Evolutionary conservation across 2,797 vertebrate genomes (phyloP), one percentile per base, ranked within the genome.

Genomic region (Acipenser transmontanus): DNA sequence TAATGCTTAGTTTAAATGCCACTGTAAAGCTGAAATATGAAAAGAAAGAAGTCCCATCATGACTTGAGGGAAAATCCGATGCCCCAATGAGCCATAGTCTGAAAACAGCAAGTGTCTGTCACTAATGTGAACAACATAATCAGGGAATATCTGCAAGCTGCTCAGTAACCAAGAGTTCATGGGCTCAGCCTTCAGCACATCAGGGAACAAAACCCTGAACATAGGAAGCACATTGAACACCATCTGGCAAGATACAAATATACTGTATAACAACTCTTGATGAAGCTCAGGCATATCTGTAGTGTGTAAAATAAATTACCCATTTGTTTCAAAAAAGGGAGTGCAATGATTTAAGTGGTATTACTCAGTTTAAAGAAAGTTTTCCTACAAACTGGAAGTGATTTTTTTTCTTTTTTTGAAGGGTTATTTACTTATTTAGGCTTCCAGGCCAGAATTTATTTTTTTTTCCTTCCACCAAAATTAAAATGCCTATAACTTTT

Each of bases 161-260:
- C 47, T 7, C 14, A 8, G n/a, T 14, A 62, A 60, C 61, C 59
- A 63, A 54, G 12, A 50, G 14, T 60, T 34, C 59, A 71, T 65
- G 14, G 50, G 17, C 51, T 66, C 4, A 5, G 9, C 80, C 79
- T 10, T 64, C 77, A 85, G 81, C 74, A 78, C 77, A 82, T 83
- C 83, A 77, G 74, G 74, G 68, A 83, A 79, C 79, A 6, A 86
- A 84, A 88, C 72, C 75, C 77, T 82, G 83, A 83, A 87, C 82
- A 77, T 84, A 84, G 85, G 87, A 70, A 81, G 82, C 87, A 83
- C 83, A 74, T 77, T 82, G 84, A 85, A 77, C 86, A 87, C 87
- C 88, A 89, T 89, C 87, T 91, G 87, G 87, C 80, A 84, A 81
- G 78, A 73, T 54, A 66, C 74, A 79, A 82, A 81, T 85, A 81